Percentiles rank a stretch among this genome's conserved stretches.
phyloP scores from a whole-genome alignment of 1,140 invertebrate species.

The Amphibalanus amphitrite region DNA sequence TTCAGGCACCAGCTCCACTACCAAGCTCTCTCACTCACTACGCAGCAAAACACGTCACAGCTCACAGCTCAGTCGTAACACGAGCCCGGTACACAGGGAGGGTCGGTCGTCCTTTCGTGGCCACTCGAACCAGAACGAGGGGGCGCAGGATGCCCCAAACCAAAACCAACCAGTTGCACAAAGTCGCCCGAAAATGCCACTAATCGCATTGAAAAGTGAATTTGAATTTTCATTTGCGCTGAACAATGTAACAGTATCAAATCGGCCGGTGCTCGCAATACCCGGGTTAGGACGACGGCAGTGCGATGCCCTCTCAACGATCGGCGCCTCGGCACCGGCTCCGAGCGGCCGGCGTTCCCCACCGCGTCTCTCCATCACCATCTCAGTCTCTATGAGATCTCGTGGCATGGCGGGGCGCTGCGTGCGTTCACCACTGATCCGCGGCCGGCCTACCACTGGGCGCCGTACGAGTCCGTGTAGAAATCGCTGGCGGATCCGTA shows the following conservation, averaged over 20 bases:
- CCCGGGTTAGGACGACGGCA: too few species aligned
- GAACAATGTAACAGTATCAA: too few species aligned
- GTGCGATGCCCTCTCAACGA: too few species aligned
- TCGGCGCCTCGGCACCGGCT: too few species aligned
- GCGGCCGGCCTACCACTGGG: slow-evolving; percentile 9
- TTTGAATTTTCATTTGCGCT: too few species aligned
- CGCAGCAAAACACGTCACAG: background rate
- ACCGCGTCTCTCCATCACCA: slow-evolving; percentile 9
- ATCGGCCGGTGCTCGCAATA: too few species aligned
- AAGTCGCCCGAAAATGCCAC: too few species aligned
- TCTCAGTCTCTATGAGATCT: slow-evolving; percentile 42
- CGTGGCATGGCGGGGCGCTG: slow-evolving; percentile 39
- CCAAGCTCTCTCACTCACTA: background rate
- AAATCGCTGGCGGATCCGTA: background rate
- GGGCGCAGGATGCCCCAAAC: slow-evolving; percentile 19
- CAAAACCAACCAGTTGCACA: slow-evolving; percentile 25
- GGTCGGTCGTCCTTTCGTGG: background rate
- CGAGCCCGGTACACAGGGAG: background rate
- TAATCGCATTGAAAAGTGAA: too few species aligned
- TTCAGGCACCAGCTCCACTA: background rate
- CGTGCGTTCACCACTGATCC: background rate
- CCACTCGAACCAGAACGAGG: slow-evolving; percentile 6
- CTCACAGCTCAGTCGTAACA: background rate
- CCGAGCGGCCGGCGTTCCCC: too few species aligned
- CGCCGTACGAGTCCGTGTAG: background rate